phyloP scores from a whole-genome alignment of 2,888 invertebrate genomes.

The Dugesia japonica region DNA sequence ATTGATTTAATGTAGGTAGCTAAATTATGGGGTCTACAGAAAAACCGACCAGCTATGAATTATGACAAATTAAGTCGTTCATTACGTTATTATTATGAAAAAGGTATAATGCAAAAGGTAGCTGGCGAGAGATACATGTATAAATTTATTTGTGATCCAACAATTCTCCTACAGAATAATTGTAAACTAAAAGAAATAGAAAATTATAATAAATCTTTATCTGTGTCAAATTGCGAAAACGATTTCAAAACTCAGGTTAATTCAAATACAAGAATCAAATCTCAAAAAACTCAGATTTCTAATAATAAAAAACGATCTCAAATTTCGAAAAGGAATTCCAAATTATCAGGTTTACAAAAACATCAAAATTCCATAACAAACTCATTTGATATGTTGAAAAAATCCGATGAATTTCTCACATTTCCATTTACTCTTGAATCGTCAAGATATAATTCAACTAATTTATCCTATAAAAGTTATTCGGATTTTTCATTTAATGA shows the following conservation, averaged over 20 bases:
- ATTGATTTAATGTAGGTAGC: slow-evolving; percentile 58
- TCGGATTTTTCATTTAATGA: neutral
- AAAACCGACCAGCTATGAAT: slow-evolving; percentile 90
- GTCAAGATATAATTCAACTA: neutral
- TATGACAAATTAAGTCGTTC: slow-evolving; percentile 84
- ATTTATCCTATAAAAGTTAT: neutral
- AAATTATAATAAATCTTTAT: slow-evolving; percentile 12
- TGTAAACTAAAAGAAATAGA: slow-evolving; percentile 7
- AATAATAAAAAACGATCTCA: neutral
- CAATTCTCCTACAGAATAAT: slow-evolving; percentile 3
- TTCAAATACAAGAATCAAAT: neutral
- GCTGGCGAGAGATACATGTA: slow-evolving; percentile 79
- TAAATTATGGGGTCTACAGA: slow-evolving; percentile 81
- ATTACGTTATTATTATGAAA: slow-evolving; percentile 84
- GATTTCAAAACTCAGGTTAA: neutral
- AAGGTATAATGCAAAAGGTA: slow-evolving; percentile 96
- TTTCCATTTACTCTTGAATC: neutral
- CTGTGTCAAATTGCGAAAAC: neutral
- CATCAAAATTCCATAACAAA: slow-evolving; percentile 2
- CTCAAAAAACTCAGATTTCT: neutral
- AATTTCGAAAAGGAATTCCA: neutral
- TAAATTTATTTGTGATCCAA: slow-evolving; percentile 82
- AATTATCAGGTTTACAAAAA: neutral
- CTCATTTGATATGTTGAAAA: neutral
- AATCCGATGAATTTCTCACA: neutral